phyloP scores from a whole-genome alignment of 2,113 vertebrate species.

The Taurulus bubalis region DNA sequence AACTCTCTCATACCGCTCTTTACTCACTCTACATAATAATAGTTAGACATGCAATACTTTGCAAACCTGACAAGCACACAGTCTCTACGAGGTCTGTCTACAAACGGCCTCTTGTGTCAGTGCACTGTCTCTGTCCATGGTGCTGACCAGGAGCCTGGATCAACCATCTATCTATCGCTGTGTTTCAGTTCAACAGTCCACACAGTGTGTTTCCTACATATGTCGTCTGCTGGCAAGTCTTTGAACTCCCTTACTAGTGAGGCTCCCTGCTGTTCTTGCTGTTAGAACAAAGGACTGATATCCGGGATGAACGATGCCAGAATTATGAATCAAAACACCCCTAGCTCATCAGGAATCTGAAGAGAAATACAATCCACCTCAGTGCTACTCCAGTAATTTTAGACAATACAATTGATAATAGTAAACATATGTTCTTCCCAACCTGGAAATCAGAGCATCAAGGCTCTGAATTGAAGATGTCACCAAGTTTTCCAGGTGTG shows the following conservation, averaged over 20 bases:
- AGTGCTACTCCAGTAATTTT: too few species aligned
- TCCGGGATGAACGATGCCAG: too few species aligned
- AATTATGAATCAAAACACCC: too few species aligned
- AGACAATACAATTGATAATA: too few species aligned
- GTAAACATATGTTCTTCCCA: too few species aligned
- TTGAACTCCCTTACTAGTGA: not conserved
- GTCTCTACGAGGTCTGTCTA: conserved; percentile 21
- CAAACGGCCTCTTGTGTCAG: too few species aligned
- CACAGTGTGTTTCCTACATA: not conserved
- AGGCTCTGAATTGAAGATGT: too few species aligned
- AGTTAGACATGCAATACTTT: conserved; percentile 26
- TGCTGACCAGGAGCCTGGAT: not conserved
- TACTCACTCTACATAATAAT: conserved; percentile 30
- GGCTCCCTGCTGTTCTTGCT: not conserved
- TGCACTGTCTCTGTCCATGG: conserved; percentile 3
- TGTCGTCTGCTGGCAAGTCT: not conserved
- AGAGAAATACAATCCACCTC: too few species aligned
- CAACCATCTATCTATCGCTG: not conserved
- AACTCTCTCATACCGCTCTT: conserved; percentile 1
- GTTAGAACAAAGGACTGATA: too few species aligned
- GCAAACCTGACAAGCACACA: conserved; percentile 8
- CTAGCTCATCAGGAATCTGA: too few species aligned
- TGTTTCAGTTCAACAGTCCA: not conserved
- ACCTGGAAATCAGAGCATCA: too few species aligned
- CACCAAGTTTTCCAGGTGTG: too few species aligned